Percentiles rank a stretch among this genome's conserved stretches.
Conservation (phyloP, 1,140 invertebrate species). For the Neodiprion lecontei region DNA sequence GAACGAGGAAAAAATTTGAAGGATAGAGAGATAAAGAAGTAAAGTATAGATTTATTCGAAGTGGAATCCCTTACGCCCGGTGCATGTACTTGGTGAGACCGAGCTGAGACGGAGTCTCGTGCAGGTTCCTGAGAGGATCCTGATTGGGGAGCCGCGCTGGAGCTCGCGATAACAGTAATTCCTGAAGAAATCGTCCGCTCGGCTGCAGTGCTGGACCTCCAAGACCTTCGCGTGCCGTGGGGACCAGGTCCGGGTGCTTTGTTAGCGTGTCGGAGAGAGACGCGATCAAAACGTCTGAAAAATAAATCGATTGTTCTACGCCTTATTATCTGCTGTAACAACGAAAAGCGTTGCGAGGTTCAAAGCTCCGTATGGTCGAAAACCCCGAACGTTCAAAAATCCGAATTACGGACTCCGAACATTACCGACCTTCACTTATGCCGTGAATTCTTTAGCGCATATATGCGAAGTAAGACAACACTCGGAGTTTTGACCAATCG, state of each 20-base stretch:
- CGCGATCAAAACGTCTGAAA: constrained; percentile 73
- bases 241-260: constrained; percentile 71
- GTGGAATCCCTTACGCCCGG: background rate
- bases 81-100: constrained; percentile 12
- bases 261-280: constrained; percentile 73
- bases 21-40: background rate
- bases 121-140: background rate
- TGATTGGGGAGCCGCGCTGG: background rate
- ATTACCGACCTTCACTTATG: background rate
- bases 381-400: background rate
- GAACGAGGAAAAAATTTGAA: background rate
- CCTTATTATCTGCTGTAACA: background rate
- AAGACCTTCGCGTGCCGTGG: constrained; percentile 55
- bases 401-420: background rate
- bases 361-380: background rate
- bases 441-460: background rate
- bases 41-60: background rate
- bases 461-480: background rate
- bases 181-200: constrained; percentile 11
- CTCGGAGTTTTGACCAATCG: too few relatives aligned
- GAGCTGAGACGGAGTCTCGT: background rate
- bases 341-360: background rate
- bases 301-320: constrained; percentile 24
- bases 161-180: background rate
- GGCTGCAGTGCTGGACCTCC: constrained; percentile 12